These are phyloP conservation scores for Drosophila pachea DNA, from an alignment of 1,140 invertebrate species.

Conservation along the genomic window DNA sequence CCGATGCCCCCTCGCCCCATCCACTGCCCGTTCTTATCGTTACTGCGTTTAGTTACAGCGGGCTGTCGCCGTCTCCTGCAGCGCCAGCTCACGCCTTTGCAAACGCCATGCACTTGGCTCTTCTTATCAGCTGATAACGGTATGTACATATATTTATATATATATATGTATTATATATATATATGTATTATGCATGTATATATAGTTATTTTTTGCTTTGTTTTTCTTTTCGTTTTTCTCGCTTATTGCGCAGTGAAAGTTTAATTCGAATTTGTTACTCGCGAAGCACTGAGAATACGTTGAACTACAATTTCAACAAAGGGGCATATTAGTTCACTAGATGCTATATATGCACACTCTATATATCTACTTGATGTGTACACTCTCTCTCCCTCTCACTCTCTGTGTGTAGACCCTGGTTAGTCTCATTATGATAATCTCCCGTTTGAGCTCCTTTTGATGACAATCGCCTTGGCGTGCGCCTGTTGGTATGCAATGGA, in stretches of 20 bases:
- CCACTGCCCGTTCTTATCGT: slow-evolving; percentile 47
- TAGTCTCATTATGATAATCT: no score
- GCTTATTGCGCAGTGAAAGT: slow-evolving; percentile 78
- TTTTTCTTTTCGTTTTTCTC: slow-evolving; percentile 23
- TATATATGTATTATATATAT: no score
- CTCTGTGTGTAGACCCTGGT: no score
- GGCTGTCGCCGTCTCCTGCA: background rate
- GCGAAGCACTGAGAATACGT: background rate
- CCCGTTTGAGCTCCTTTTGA: background rate
- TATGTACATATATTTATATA: no score
- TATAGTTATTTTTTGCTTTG: background rate
- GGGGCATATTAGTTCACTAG: slow-evolving; percentile 17
- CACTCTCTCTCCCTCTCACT: no score
- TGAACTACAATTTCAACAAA: background rate
- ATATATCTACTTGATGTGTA: no score
- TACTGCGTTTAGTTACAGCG: slow-evolving; percentile 43
- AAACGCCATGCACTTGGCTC: slow-evolving; percentile 52
- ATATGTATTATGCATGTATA: no score
- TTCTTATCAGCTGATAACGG: slow-evolving; percentile 46
- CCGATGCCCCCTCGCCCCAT: slow-evolving; percentile 1
- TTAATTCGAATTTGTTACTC: slow-evolving; percentile 46
- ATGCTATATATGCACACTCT: no score
- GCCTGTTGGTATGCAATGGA: slow-evolving; percentile 9
- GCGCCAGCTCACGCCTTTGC: slow-evolving; percentile 13
- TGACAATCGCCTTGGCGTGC: background rate